Conservation (phyloP, 2,888 invertebrate genomes). For the Pheosia tremula region DNA sequence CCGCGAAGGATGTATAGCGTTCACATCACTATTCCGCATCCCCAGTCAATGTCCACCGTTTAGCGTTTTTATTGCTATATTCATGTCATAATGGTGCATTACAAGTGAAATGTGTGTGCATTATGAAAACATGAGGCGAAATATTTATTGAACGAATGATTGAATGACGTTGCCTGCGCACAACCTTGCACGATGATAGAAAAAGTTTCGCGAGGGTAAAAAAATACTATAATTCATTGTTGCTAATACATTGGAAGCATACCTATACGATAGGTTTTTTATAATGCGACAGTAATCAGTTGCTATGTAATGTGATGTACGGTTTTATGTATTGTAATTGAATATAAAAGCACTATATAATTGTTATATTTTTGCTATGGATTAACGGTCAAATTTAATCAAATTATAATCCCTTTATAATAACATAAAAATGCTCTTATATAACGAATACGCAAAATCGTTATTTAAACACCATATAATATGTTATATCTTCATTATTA, state of each 20-base stretch:
- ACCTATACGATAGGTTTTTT: neutral
- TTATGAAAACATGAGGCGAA: conserved; percentile 71
- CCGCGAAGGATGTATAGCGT: conserved; percentile 27
- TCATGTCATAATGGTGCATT: conserved; percentile 61
- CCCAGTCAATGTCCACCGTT: conserved; percentile 52
- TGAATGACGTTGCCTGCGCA: conserved; percentile 49
- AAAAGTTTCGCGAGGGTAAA: conserved; percentile 2
- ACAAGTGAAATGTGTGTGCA: conserved; percentile 58
- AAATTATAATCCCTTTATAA: too few species aligned
- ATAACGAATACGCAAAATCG: too few species aligned
- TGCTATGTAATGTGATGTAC: neutral
- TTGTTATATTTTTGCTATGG: too few species aligned
- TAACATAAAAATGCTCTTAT: too few species aligned
- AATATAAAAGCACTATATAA: neutral
- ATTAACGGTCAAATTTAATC: too few species aligned
- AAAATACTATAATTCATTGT: neutral
- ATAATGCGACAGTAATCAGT: neutral
- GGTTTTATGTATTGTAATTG: neutral
- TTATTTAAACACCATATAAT: too few species aligned
- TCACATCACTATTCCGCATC: conserved; percentile 31
- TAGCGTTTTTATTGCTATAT: conserved; percentile 57
- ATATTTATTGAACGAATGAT: conserved; percentile 70
- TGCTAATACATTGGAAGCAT: neutral
- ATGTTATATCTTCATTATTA: too few species aligned
- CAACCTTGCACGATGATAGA: conserved; percentile 13